A percentile compares a stretch with the other conserved stretches of the same genome.
These are phyloP conservation scores for Tetragnatha montana DNA, from an alignment of 2,888 invertebrate genomes.

Conservation along the genomic window DNA sequence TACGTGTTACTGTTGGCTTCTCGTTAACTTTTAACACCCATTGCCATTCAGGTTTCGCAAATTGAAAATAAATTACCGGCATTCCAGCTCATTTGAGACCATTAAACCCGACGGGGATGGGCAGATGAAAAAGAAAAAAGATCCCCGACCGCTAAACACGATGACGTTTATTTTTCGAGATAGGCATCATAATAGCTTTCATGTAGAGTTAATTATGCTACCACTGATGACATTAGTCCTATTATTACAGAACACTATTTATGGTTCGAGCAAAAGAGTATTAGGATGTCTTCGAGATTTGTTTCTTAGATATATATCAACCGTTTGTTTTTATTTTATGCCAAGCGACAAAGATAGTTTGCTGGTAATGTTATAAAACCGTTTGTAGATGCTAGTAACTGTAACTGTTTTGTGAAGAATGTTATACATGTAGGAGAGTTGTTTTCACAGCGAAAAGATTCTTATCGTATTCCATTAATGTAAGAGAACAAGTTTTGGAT, in stretches of 20 bases:
- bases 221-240: conserved; percentile 16
- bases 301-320: too few species aligned
- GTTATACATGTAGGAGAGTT: too few species aligned
- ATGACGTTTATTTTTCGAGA: conserved; percentile 2
- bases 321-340: too few species aligned
- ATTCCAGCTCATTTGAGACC: conserved; percentile 18
- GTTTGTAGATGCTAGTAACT: too few species aligned
- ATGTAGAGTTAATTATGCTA: conserved; percentile 12
- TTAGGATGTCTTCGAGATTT: background rate
- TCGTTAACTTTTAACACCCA: conserved; percentile 31
- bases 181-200: conserved; percentile 18
- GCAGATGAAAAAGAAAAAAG: background rate
- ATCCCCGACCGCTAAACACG: background rate
- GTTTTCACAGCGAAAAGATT: too few species aligned
- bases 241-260: background rate
- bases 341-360: too few species aligned
- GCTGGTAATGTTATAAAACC: too few species aligned
- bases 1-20: background rate
- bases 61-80: conserved; percentile 51
- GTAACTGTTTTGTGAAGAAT: too few species aligned
- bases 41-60: conserved; percentile 34
- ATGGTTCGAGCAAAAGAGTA: background rate
- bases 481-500: too few species aligned
- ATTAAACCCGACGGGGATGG: conserved; percentile 8
- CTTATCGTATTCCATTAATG: too few species aligned